Evolutionary conservation across 2,113 vertebrate genomes (phyloP), one percentile per base, ranked within the genome.

Genomic region (Poeciliopsis turrubarensis): DNA sequence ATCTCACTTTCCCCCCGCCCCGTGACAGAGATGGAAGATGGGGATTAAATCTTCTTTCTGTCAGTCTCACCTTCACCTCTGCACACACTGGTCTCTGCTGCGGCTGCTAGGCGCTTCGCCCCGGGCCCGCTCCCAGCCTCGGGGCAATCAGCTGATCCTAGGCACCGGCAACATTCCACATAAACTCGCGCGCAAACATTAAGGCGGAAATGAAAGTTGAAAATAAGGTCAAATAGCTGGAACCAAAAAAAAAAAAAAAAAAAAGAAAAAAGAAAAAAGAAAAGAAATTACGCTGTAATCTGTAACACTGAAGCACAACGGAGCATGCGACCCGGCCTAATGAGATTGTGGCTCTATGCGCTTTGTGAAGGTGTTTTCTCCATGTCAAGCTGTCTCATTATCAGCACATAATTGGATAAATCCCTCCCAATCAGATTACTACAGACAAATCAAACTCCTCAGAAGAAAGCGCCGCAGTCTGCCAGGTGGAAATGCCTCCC

Each of bases 341-440:
- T 92, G 92, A 89, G 83, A 83, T 77, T 80, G 37, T 77, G 76
- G 86, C 84, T 87, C 79, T 61, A 37, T 77, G 70, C 86, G 76
- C 70, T 68, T 84, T 5, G 60, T 47, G 10, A 67, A 87, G 81
- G 82, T 90, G 70, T 76, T 85, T 78, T 87, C 87, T 86, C 84
- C 68, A 87, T 83, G 84, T 92, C 89, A 93, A 91, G 77, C 81
- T 91, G 91, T 81, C 90, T 91, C 88, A 84, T 90, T 81, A 86
- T 86, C 79, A 68, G 79, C 71, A 79, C 86, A 93, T 37, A 89
- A 93, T 92, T 92, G 87, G 87, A 92, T 65, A 85, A 70, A 86
- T 78, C 81, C 90, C 78, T 72, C 71, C 75, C 68, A 73, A 83
- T 80, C 81, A 78, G 69, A 86, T 85, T 34, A 86, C 61, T 54